Conservation (phyloP, 2,797 vertebrate genomes). For the Florisuga fusca region DNA sequence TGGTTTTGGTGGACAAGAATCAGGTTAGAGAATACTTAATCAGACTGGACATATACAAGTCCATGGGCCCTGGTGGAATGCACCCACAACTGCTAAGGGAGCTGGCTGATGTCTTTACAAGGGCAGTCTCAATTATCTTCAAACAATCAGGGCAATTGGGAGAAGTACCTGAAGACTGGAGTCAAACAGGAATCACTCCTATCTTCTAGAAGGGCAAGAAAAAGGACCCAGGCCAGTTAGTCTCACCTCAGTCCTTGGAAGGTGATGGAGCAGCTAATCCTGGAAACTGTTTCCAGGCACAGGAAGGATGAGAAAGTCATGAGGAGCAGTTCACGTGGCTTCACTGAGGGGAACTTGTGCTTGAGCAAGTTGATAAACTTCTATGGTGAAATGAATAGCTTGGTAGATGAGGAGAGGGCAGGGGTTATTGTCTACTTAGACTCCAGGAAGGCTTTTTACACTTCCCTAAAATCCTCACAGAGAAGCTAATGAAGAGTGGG, state of each 20-base stretch:
- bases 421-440: background rate
- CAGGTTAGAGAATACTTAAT: background rate
- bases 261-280: background rate
- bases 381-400: background rate
- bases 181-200: background rate
- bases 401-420: background rate
- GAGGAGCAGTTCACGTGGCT: background rate
- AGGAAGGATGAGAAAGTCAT: background rate
- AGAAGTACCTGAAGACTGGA: background rate
- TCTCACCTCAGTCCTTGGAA: background rate
- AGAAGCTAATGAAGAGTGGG: background rate
- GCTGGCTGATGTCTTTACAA: background rate
- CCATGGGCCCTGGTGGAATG: too few species aligned
- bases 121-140: background rate
- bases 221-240: background rate
- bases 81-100: background rate
- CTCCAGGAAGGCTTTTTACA: background rate
- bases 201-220: background rate
- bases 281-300: background rate
- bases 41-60: background rate
- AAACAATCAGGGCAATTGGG: background rate
- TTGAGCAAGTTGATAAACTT: background rate
- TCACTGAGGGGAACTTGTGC: rapidly evolving
- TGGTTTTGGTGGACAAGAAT: background rate
- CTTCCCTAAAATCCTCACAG: background rate